These are phyloP conservation scores for Himalopsyche kuldschensis DNA, from an alignment of 2,888 invertebrate genomes.

Conservation along the genomic window DNA sequence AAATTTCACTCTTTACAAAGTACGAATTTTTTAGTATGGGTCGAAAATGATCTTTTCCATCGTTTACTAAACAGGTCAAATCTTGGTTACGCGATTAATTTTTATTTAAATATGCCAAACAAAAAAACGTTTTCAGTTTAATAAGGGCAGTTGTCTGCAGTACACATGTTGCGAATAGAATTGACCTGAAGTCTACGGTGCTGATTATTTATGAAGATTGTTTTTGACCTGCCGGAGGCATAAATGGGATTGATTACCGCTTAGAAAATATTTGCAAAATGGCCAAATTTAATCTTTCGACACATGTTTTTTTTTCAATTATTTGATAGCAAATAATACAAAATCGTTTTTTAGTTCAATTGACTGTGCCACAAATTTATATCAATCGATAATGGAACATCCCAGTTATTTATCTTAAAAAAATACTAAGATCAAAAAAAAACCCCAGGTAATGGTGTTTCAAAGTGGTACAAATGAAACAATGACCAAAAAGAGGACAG, in stretches of 20 bases:
- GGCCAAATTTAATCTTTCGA: too few relatives aligned
- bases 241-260: not conserved
- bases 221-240: not conserved
- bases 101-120: not conserved
- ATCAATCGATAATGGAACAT: too few relatives aligned
- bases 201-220: not conserved
- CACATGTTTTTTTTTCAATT: too few relatives aligned
- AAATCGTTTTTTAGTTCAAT: too few relatives aligned
- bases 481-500: too few relatives aligned
- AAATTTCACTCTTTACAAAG: too few relatives aligned
- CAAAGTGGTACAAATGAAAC: too few relatives aligned
- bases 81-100: not conserved
- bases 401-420: too few relatives aligned
- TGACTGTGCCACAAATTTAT: too few relatives aligned
- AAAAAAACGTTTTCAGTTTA: not conserved
- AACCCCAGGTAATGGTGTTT: too few relatives aligned
- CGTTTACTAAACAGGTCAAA: not conserved
- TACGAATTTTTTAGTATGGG: not conserved
- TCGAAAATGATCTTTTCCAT: not conserved
- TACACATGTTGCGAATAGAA: not conserved
- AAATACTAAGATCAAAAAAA: too few relatives aligned
- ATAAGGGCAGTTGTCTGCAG: not conserved
- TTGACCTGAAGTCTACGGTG: not conserved
- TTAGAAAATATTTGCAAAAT: not conserved
- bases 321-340: too few relatives aligned